Evolutionary conservation across 2,113 vertebrate genomes (phyloP).

Genomic region (Acanthisitta chloris): DNA sequence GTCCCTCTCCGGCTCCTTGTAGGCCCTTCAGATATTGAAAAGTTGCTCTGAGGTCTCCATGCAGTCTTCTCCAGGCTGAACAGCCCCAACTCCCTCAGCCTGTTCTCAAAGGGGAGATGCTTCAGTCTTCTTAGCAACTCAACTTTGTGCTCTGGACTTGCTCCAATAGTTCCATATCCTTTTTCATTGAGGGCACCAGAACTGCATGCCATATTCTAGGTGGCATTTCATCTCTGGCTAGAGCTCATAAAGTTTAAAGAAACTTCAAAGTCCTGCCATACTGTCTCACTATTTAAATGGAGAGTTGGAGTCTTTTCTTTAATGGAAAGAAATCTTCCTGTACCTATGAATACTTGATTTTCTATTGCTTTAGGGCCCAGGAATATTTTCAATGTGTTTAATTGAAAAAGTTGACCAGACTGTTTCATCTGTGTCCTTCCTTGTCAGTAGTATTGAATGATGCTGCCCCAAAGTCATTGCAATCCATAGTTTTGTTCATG

Average conservation of each 20-base stretch:
- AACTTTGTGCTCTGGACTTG: too few species aligned
- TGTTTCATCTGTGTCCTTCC: background rate
- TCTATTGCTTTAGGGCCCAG: background rate
- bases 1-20: too few species aligned
- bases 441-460: background rate
- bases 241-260: background rate
- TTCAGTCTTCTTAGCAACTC: too few species aligned
- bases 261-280: background rate
- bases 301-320: background rate
- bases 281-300: background rate
- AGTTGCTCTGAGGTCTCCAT: too few species aligned
- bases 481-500: background rate
- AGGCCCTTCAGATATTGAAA: too few species aligned
- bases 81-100: too few species aligned
- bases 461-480: slow-evolving; percentile 15
- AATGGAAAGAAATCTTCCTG: background rate
- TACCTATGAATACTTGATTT: background rate
- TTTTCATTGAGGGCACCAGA: too few species aligned
- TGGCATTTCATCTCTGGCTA: background rate
- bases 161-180: too few species aligned
- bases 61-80: too few species aligned
- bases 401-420: slow-evolving; percentile 43
- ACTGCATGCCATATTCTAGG: too few species aligned
- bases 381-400: background rate
- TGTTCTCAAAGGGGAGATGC: too few species aligned